Evolutionary conservation across 64 coral and sea anemone genomes (phyloP).

Genomic region (Pachyseris speciosa): DNA sequence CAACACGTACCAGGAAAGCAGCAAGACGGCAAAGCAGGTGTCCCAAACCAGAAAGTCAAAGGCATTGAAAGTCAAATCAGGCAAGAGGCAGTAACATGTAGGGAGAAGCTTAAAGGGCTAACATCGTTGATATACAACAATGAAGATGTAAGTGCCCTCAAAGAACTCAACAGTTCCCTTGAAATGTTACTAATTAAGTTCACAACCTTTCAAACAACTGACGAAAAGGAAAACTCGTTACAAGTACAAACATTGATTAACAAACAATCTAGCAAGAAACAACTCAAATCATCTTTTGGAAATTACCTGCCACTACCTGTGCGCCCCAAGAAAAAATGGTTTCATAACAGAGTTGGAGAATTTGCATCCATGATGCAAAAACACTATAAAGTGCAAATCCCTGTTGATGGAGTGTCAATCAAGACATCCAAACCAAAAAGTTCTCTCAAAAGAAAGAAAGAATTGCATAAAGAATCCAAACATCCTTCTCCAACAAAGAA

Average conservation of each 20-base stretch:
- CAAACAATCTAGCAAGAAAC: conserved; percentile 23
- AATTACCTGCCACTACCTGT: conserved; percentile 74
- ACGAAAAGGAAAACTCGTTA: conserved; percentile 71
- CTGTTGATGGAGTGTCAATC: conserved; percentile 41
- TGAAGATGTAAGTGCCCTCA: conserved; percentile 30
- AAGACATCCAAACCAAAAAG: conserved; percentile 27
- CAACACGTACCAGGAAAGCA: conserved; percentile 11
- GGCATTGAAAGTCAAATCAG: conserved; percentile 17
- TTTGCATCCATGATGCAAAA: conserved; percentile 81
- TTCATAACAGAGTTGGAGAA: conserved; percentile 61
- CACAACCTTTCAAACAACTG: conserved; percentile 49
- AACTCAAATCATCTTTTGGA: background rate
- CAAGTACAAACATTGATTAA: conserved; percentile 9
- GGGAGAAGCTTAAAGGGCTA: conserved; percentile 69
- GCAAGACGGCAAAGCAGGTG: conserved; percentile 5
- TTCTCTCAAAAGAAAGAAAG: conserved; percentile 41
- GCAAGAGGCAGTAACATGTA: conserved; percentile 54
- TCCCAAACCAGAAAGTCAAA: conserved; percentile 24
- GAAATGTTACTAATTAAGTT: conserved; percentile 36
- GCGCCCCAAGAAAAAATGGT: conserved; percentile 64
- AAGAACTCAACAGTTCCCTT: conserved; percentile 66
- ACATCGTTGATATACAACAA: conserved; percentile 55
- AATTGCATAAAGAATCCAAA: conserved; percentile 13
- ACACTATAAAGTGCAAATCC: conserved; percentile 69
- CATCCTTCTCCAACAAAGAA: conserved; percentile 52